A percentile compares a stretch with the other conserved stretches of the same genome.
These are phyloP conservation scores for Drosophila sechellia DNA, from an alignment of 1,140 invertebrate genomes.

Conservation along the genomic window DNA sequence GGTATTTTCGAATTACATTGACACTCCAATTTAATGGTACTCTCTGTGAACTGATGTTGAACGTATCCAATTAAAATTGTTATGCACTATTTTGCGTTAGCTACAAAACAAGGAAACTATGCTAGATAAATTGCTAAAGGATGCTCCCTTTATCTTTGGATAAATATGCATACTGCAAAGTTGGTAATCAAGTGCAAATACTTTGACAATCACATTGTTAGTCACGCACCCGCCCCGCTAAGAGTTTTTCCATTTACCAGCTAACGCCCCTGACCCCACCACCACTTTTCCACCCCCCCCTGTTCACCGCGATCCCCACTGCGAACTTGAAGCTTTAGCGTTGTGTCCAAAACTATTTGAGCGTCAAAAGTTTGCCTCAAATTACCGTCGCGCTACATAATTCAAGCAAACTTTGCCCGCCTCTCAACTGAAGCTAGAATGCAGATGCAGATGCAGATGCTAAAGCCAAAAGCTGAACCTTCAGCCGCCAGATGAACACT, in stretches of 20 bases:
- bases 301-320: conserved; percentile 3
- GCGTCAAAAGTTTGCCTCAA: conserved; percentile 75
- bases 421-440: conserved; percentile 27
- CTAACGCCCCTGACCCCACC: conserved; percentile 2
- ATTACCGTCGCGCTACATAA: conserved; percentile 79
- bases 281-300: neutral
- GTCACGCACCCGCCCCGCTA: conserved; percentile 18
- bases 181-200: conserved; percentile 59
- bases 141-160: conserved; percentile 12
- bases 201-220: conserved; percentile 54
- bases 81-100: neutral
- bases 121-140: conserved; percentile 1
- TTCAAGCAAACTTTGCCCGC: conserved; percentile 62
- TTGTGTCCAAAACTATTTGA: conserved; percentile 68
- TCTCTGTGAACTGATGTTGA: neutral
- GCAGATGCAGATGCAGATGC: conserved; percentile 21
- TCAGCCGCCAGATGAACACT: conserved; percentile 19
- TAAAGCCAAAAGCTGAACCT: conserved; percentile 21
- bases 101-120: neutral
- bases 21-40: neutral
- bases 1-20: too few species aligned
- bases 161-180: conserved; percentile 45
- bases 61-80: conserved; percentile 10
- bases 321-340: conserved; percentile 24
- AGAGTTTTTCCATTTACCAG: conserved; percentile 35